A percentile compares a stretch with the other conserved stretches of the same genome.
Evolutionary conservation across 2,888 invertebrate genomes (phyloP).

Genomic region (Exephanes ischioxanthus): DNA sequence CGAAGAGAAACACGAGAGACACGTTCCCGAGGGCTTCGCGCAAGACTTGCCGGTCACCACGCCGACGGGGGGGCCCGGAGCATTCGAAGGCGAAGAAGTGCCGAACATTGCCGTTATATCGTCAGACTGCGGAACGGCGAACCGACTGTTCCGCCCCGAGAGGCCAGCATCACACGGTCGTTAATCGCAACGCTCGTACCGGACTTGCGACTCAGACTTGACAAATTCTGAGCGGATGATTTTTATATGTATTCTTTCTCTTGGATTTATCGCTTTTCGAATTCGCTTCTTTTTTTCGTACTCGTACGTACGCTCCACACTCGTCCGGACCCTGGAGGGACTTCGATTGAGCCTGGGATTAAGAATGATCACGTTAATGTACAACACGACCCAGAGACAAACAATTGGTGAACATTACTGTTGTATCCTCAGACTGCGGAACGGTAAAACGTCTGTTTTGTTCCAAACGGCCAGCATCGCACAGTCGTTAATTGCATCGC

Average conservation of each 20-base stretch:
- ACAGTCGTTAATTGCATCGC: background rate
- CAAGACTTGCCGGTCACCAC: slow-evolving; percentile 54
- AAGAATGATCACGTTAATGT: background rate
- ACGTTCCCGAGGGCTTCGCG: slow-evolving; percentile 70
- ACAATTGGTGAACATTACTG: slow-evolving; percentile 79
- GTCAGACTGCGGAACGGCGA: slow-evolving; percentile 42
- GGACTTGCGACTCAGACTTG: background rate
- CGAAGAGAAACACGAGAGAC: slow-evolving; percentile 78
- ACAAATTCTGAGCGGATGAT: background rate
- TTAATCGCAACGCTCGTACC: background rate
- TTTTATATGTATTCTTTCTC: background rate
- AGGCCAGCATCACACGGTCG: background rate
- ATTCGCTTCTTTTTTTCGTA: too few species aligned
- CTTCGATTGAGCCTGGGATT: background rate
- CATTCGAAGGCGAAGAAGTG: slow-evolving; percentile 79
- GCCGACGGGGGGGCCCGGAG: slow-evolving; percentile 76
- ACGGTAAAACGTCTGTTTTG: slow-evolving; percentile 35
- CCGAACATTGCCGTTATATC: slow-evolving; percentile 77
- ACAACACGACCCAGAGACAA: background rate
- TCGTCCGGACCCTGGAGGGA: too few species aligned
- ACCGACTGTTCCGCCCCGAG: slow-evolving; percentile 14
- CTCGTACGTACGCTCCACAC: too few species aligned
- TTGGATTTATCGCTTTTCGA: too few species aligned
- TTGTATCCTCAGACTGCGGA: slow-evolving; percentile 41
- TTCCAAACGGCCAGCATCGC: background rate